A percentile compares a stretch with the other conserved stretches of the same genome.
These are phyloP conservation scores for Percopsis omiscomaycus DNA, from an alignment of 2,797 vertebrate genomes.

Conservation along the genomic window DNA sequence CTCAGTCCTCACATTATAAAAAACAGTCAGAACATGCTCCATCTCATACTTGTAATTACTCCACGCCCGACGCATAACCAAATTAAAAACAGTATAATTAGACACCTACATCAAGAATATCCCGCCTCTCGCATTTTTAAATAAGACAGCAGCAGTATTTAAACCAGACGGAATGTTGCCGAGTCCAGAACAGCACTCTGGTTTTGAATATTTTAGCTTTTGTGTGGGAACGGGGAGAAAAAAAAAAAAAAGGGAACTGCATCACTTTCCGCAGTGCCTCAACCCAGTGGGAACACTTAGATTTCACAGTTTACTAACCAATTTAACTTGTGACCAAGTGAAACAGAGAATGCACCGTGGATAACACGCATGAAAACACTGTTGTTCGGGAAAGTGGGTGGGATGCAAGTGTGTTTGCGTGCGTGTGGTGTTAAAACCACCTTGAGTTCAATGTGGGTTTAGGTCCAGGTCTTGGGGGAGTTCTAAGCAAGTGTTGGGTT, in stretches of 20 bases:
- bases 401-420: constrained; percentile 6
- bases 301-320: constrained; percentile 71
- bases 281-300: neutral
- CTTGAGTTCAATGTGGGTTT: constrained; percentile 2
- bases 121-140: constrained; percentile 28
- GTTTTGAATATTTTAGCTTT: constrained; percentile 8
- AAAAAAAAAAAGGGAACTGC: constrained; percentile 4
- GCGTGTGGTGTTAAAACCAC: constrained; percentile 19
- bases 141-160: constrained; percentile 64
- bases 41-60: constrained; percentile 30
- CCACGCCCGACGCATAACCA: constrained; percentile 17
- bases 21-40: constrained; percentile 29
- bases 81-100: constrained; percentile 42
- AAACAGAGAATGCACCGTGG: constrained; percentile 24
- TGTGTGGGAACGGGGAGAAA: constrained; percentile 6
- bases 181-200: constrained; percentile 28
- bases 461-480: constrained; percentile 3
- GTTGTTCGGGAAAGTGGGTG: neutral
- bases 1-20: constrained; percentile 8
- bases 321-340: constrained; percentile 18
- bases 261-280: constrained; percentile 6
- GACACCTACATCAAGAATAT: constrained; percentile 18
- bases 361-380: constrained; percentile 31
- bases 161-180: constrained; percentile 68
- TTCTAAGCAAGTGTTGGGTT: constrained; percentile 4